Base-by-base conservation (phyloP, 2,797 vertebrate species). In the Oophaga sylvatica region DNA sequence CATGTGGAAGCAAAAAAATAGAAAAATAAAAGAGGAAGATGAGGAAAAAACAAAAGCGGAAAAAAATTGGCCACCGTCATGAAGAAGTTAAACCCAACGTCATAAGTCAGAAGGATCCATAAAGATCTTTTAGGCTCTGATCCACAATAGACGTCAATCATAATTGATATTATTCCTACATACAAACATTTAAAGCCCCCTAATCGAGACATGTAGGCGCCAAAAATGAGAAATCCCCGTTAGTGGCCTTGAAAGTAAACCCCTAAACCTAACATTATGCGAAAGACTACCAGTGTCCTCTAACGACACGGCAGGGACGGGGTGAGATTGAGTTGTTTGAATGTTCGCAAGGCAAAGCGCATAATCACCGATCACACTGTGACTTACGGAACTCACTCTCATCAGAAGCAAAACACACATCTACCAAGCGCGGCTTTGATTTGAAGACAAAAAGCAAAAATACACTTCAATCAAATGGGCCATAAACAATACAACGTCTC, bases 381-480 rank as follows among this genome's bases (percentile, higher is more conserved):
- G 26, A 85, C 87, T 29, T 59, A 57, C 1, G 80, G 35, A 41
- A 84, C 31, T 85, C 87, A 67, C 75, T 62, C 41, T 82, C 41
- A 31, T 26, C 53, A 56, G 7, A 82, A 6, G 63, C 1, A 63
- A 57, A 70, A 59, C 29, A 56, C 63, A 45, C 5, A 71, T 53
- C 56, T 26, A 62, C 87, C 19, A 60, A 60, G 53, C 29, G 53
- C 68, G 65, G 45, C 29, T 77, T 85, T 76, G 29, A 71, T 85
- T 76, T 81, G 77, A 76, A 60, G 57, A 41, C 71, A 78, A 63
- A 56, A 88, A 85, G 84, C 70, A 83, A 85, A 83, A 57, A 83
- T 17, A 86, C 71, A 81, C 70, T 81, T 89, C 70, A 82, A 78
- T 82, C 71, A 86, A 86, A 89, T 89, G 88, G 84, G 83, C 88